These are phyloP conservation scores for Thryonomys swinderianus DNA, from an alignment of 2,113 vertebrate species.

Conservation along the genomic window DNA sequence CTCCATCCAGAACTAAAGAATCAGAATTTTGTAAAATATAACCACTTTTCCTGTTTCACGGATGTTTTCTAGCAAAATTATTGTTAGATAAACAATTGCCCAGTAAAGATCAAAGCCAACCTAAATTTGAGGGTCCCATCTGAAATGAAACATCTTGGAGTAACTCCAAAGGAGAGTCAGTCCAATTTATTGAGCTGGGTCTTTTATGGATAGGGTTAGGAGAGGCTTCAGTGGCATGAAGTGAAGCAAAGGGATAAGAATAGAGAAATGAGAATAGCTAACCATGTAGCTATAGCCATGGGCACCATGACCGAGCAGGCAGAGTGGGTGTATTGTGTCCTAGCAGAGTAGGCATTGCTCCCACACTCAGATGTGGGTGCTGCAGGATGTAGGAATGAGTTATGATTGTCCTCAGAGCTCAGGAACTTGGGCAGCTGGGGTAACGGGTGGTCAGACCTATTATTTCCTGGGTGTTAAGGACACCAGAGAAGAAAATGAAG, in stretches of 20 bases:
- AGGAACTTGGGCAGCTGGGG: neutral
- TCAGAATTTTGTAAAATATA: neutral
- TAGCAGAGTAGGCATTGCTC: neutral
- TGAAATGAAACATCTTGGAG: neutral
- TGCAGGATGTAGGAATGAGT: neutral
- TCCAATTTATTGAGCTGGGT: neutral
- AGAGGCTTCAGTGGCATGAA: neutral
- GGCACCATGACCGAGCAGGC: neutral
- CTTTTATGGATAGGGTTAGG: neutral
- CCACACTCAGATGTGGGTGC: neutral
- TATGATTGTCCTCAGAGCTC: too few species aligned
- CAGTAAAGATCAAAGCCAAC: neutral
- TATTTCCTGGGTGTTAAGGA: neutral
- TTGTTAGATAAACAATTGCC: neutral
- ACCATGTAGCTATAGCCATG: neutral
- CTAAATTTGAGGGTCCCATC: neutral
- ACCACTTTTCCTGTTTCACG: neutral
- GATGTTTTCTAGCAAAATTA: slow-evolving; percentile 14
- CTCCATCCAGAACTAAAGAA: neutral
- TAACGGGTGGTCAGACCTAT: neutral
- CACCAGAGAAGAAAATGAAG: neutral
- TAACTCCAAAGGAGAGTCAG: neutral
- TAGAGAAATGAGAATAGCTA: neutral
- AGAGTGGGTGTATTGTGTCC: neutral
- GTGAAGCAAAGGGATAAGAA: neutral